These are phyloP conservation scores for Capreolus pygargus DNA, from an alignment of 2,113 vertebrate species.

Conservation along the genomic window DNA sequence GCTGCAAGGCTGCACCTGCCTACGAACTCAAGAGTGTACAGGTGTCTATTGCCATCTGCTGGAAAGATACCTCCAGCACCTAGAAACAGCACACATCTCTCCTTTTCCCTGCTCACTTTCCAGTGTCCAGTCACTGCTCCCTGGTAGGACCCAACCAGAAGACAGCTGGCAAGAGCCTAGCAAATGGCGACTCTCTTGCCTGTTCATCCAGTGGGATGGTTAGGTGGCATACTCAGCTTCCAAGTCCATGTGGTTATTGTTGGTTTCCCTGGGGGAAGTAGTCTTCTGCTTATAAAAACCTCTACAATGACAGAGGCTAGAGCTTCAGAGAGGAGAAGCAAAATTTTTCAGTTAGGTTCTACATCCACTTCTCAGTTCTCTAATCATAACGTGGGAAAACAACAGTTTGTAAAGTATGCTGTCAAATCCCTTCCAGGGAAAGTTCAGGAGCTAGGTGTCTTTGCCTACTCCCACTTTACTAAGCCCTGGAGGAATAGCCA, in stretches of 20 bases:
- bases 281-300: not conserved
- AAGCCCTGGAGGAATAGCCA: not conserved
- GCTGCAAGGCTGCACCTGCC: not conserved
- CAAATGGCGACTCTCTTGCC: not conserved
- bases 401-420: not conserved
- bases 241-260: too few species aligned
- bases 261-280: not conserved
- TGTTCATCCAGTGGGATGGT: not conserved
- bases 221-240: not conserved
- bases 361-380: not conserved
- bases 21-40: not conserved
- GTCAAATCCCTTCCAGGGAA: not conserved
- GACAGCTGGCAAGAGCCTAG: not conserved
- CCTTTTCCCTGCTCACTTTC: not conserved
- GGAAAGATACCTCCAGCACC: not conserved
- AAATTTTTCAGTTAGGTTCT: not conserved
- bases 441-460: not conserved
- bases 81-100: rapidly evolving
- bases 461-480: not conserved
- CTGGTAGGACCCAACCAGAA: not conserved
- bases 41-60: not conserved
- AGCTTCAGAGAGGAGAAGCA: not conserved
- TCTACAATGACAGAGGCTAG: not conserved
- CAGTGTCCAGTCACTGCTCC: not conserved
- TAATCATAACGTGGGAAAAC: not conserved